Base-by-base conservation (phyloP, 2,797 vertebrate species). In the Salmo trutta region DNA sequence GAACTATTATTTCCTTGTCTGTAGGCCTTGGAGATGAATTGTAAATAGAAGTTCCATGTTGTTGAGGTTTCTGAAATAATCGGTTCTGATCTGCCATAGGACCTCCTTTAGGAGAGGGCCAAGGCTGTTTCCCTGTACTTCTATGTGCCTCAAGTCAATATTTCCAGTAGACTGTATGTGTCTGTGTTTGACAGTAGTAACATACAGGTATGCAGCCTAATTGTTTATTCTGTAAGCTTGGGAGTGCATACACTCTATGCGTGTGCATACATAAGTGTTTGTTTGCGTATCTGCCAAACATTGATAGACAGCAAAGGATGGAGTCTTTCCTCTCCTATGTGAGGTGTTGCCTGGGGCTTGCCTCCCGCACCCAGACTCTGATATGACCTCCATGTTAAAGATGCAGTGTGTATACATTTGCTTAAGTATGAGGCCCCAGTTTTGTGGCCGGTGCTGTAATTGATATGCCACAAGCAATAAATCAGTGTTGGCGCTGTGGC, bases 301-400 rank as follows among this genome's bases (percentile, higher is more conserved):
- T 24, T 27, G 8, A 64, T 24, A 64, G 59, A 27, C 59, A 27
- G 59, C 21, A 24, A 3, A 24, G 59, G 59, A 27, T 64, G 59
- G 59, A 64, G 41, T 47, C 41, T 47, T 47, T 47, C 41, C 41
- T 47, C 10, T 47, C 41, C 41, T 64, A 19, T 64, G 59, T 19
- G 8, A 8, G 24, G n/a, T 64, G n/a, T 64, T 80, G 73, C 53
- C 27, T 19, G 59, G 71, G 76, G 47, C 71, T 67, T 77, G 33
- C 78, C 51, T 79, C 47, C 33, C 75, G 53, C 64, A 77, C 65
- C 73, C 73, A 71, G 75, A 41, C 69, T 71, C 69, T 69, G 68
- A 69, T 84, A 88, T 90, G 90, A 89, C 87, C 84, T 87, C 87
- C 87, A 92, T 93, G 86, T 87, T 90, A 90, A 93, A 87, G 82